phyloP scores from a whole-genome alignment of 1,140 invertebrate genomes.

The Vollenhovia emeryi region DNA sequence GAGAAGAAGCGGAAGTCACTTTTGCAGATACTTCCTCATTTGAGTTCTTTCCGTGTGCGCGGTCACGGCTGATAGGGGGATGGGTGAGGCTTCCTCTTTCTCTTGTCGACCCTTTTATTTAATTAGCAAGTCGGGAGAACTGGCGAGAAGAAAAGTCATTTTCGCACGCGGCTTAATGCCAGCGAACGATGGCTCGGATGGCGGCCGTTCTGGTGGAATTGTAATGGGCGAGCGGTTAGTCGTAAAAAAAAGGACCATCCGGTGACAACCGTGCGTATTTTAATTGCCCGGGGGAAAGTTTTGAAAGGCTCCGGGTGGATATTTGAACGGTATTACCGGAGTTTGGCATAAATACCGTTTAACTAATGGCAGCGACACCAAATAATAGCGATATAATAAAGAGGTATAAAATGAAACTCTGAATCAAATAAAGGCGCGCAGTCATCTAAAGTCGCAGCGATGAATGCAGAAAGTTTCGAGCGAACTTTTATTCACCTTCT shows the following conservation, averaged over 20 bases:
- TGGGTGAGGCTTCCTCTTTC: slow-evolving; percentile 37
- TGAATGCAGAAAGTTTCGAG: not conserved
- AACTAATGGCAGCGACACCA: not conserved
- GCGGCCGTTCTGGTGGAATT: slow-evolving; percentile 11
- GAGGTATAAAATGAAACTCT: not conserved
- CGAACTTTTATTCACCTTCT: not conserved
- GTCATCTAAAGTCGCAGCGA: not conserved
- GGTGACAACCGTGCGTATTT: slow-evolving; percentile 28
- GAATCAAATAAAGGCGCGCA: not conserved
- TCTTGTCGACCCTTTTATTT: slow-evolving; percentile 66
- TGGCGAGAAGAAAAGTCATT: slow-evolving; percentile 63
- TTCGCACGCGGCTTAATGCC: slow-evolving; percentile 60
- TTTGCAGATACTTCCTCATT: slow-evolving; percentile 17
- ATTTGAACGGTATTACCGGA: not conserved
- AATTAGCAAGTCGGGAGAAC: slow-evolving; percentile 64
- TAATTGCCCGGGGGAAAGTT: slow-evolving; percentile 33
- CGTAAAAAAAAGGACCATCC: slow-evolving; percentile 40
- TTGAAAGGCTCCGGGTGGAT: not conserved
- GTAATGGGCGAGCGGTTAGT: slow-evolving; percentile 41
- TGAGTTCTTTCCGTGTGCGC: slow-evolving; percentile 35
- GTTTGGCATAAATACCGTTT: not conserved
- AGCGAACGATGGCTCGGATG: not conserved
- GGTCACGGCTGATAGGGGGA: slow-evolving; percentile 9
- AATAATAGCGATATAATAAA: not conserved
- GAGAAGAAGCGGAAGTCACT: slow-evolving; percentile 2